Evolutionary conservation across 2,113 vertebrate genomes (phyloP).

Genomic region (Larimichthys crocea): DNA sequence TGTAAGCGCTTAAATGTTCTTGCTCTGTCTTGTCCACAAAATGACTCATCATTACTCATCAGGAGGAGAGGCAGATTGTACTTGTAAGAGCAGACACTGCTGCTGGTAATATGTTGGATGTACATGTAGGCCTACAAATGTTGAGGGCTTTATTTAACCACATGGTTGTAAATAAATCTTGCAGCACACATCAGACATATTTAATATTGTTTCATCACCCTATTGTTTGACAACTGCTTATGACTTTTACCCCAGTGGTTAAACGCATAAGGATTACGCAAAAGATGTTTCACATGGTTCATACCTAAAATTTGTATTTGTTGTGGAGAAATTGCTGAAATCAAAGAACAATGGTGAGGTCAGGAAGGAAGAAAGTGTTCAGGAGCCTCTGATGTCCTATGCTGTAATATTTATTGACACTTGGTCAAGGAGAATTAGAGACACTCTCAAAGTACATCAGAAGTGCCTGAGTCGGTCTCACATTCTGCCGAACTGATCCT

Average conservation of each 20-base stretch:
- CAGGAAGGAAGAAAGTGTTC: too few relatives aligned
- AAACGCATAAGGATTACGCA: too few relatives aligned
- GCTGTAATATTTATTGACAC: too few relatives aligned
- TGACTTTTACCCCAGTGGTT: not conserved
- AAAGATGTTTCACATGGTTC: not conserved
- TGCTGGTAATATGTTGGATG: too few relatives aligned
- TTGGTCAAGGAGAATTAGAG: too few relatives aligned
- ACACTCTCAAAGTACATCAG: too few relatives aligned
- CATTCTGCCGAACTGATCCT: too few relatives aligned
- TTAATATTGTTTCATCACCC: not conserved
- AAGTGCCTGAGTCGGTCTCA: too few relatives aligned
- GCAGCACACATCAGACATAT: not conserved
- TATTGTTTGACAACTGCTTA: not conserved
- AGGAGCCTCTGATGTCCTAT: too few relatives aligned
- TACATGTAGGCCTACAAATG: not conserved
- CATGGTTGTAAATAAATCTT: not conserved
- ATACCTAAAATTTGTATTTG: not conserved
- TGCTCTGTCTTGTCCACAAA: not conserved
- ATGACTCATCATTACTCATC: conserved; percentile 39
- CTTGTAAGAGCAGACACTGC: not conserved
- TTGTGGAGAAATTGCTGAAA: too few relatives aligned
- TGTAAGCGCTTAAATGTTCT: not conserved
- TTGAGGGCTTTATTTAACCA: not conserved
- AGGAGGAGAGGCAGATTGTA: not conserved
- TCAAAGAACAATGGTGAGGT: too few relatives aligned